Percentiles rank a stretch among this genome's conserved stretches.
These are phyloP conservation scores for Chelmon rostratus DNA, from an alignment of 2,797 vertebrate genomes.

Conservation along the genomic window DNA sequence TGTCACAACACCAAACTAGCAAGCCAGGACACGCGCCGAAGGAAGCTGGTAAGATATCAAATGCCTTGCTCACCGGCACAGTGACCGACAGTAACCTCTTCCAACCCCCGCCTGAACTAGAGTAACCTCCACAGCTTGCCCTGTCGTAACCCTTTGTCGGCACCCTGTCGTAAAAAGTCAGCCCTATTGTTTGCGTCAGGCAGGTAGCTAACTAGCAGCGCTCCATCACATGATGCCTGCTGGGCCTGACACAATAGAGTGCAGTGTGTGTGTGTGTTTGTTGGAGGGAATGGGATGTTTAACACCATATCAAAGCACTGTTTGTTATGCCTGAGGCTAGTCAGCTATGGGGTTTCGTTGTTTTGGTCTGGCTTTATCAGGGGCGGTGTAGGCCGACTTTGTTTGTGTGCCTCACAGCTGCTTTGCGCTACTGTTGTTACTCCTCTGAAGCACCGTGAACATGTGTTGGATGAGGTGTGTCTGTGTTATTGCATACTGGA, in stretches of 20 bases:
- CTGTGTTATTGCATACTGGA: conserved; percentile 38
- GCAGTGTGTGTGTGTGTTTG: conserved; percentile 36
- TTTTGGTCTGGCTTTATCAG: conserved; percentile 71
- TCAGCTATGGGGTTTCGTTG: conserved; percentile 63
- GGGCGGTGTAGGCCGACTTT: conserved; percentile 49
- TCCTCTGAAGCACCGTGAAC: conserved; percentile 24
- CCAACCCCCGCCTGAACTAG: conserved; percentile 55
- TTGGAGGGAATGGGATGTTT: conserved; percentile 79
- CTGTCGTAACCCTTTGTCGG: conserved; percentile 73
- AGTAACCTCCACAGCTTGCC: conserved; percentile 72
- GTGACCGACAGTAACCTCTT: conserved; percentile 26
- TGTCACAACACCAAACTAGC: neutral
- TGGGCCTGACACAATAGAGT: conserved; percentile 81
- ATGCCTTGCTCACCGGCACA: conserved; percentile 12
- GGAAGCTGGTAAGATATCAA: neutral
- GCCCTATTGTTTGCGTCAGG: conserved; percentile 80
- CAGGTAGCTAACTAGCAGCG: conserved; percentile 81
- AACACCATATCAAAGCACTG: conserved; percentile 84
- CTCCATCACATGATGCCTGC: conserved; percentile 82
- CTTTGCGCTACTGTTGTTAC: conserved; percentile 49
- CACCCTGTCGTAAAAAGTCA: conserved; percentile 64
- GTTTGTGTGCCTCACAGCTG: conserved; percentile 66
- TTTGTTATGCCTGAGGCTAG: conserved; percentile 81
- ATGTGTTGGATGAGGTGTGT: conserved; percentile 44
- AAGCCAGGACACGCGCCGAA: neutral